These are phyloP conservation scores for Melanotaenia trifasciata DNA, from an alignment of 2,797 vertebrate genomes.

Conservation along the genomic window DNA sequence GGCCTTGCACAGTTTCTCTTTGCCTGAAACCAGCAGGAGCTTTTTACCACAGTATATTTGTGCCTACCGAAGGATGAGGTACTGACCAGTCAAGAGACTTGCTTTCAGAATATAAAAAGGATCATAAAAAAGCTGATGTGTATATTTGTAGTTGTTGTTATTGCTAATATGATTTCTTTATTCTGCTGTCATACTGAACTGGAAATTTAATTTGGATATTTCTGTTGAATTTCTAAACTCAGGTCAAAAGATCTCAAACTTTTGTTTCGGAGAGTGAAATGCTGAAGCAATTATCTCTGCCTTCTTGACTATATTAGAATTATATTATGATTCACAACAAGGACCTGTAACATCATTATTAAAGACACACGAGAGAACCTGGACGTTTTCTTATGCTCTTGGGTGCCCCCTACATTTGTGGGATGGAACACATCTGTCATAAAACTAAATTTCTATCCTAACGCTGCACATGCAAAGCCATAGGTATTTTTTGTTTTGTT, in stretches of 20 bases:
- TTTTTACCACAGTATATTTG: slow-evolving; percentile 49
- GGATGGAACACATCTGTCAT: too few relatives aligned
- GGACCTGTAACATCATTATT: slow-evolving; percentile 4
- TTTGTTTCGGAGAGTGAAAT: background rate
- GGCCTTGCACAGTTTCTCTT: slow-evolving; percentile 51
- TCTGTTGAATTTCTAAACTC: slow-evolving; percentile 9
- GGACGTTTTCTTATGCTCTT: too few relatives aligned
- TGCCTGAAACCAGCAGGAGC: slow-evolving; percentile 45
- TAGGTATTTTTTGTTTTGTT: too few relatives aligned
- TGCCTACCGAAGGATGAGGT: slow-evolving; percentile 50
- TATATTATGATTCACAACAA: background rate
- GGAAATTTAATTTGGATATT: slow-evolving; percentile 13
- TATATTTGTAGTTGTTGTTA: background rate
- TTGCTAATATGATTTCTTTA: slow-evolving; percentile 12
- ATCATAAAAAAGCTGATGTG: slow-evolving; percentile 18
- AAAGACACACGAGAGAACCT: background rate
- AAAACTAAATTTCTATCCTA: too few relatives aligned
- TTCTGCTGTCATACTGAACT: background rate
- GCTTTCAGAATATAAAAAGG: slow-evolving; percentile 44
- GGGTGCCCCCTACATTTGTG: too few relatives aligned
- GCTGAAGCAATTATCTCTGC: slow-evolving; percentile 1
- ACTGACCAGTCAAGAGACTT: slow-evolving; percentile 33
- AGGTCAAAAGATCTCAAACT: slow-evolving; percentile 4
- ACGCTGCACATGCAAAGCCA: too few relatives aligned
- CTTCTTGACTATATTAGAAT: background rate